These are phyloP conservation scores for Chelonia mydas DNA, from an alignment of 2,797 vertebrate genomes.

Conservation along the genomic window DNA sequence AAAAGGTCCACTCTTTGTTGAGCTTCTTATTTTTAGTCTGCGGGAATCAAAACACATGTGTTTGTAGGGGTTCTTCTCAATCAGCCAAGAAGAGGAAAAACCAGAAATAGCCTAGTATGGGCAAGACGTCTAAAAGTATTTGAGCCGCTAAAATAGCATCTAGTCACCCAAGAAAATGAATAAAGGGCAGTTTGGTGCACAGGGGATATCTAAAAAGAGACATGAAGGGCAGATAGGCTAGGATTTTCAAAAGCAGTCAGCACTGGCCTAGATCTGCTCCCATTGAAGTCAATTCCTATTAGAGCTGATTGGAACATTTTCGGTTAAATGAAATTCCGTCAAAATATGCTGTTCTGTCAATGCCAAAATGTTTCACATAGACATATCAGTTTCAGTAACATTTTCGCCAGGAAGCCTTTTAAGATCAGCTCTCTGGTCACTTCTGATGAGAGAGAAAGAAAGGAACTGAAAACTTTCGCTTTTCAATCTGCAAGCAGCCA, in stretches of 20 bases:
- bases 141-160: neutral
- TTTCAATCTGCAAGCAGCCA: accelerated
- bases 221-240: neutral
- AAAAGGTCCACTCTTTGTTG: neutral
- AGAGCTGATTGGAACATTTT: neutral
- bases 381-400: neutral
- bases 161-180: neutral
- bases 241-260: neutral
- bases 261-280: neutral
- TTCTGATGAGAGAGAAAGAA: neutral
- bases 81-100: neutral
- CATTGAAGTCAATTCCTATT: neutral
- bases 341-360: neutral
- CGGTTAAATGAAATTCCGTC: neutral
- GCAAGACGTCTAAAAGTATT: neutral
- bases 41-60: constrained; percentile 12
- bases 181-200: neutral
- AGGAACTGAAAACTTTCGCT: neutral
- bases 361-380: neutral
- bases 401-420: neutral
- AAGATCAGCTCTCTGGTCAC: neutral
- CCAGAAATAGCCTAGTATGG: neutral
- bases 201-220: neutral
- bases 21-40: neutral
- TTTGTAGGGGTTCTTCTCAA: neutral